Evolutionary conservation across 2,888 invertebrate genomes (phyloP), one percentile per base, ranked within the genome.

Genomic region (Leucophenga montana): DNA sequence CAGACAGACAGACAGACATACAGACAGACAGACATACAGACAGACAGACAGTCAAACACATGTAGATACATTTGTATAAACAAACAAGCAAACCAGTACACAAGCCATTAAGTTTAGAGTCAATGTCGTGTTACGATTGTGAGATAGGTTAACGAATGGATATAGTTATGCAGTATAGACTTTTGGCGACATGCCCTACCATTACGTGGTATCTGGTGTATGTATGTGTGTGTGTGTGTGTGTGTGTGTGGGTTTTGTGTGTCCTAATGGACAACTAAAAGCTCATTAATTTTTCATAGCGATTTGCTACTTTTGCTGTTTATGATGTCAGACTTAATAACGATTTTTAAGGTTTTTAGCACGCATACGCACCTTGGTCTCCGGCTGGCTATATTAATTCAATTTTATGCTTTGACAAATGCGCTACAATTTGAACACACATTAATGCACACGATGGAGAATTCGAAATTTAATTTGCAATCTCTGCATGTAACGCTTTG

Each of bases 271-370:
- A 70, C 50, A 76, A 80, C 82, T 82, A 76, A 80, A 68, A 44
- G 66, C 73, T 66, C 64, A 72, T 84, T 71, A 68, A 82, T 81
- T 77, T 79, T 81, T 84, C 81, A 81, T 66, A 8, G 13, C 13
- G 1, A 1, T 39, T 39, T 39, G 1, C 39, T 3, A 8, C 33
- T 33, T 8, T 33, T 33, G 18, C 18, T 39, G n/a, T 18, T 56
- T 44, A 20, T 18, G 27, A n/a, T 65, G 33, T 18, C 48, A 54
- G 50, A 39, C 11, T 39, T 39, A 11, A 39, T 5, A 5, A 39
- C 9, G 1, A 64, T 65, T 66, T 73, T 67, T 73, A 72, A 75
- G 71, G 8, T 39, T 39, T 39, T 11, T 39, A 39, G 11, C 8
- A 39, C 9, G 39, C 8, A 8, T 39, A 39, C 39, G 39, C 39